Percentiles rank a stretch among this genome's conserved stretches.
Conservation (phyloP, 2,113 vertebrate genomes). For the Cyrtonyx montezumae region DNA sequence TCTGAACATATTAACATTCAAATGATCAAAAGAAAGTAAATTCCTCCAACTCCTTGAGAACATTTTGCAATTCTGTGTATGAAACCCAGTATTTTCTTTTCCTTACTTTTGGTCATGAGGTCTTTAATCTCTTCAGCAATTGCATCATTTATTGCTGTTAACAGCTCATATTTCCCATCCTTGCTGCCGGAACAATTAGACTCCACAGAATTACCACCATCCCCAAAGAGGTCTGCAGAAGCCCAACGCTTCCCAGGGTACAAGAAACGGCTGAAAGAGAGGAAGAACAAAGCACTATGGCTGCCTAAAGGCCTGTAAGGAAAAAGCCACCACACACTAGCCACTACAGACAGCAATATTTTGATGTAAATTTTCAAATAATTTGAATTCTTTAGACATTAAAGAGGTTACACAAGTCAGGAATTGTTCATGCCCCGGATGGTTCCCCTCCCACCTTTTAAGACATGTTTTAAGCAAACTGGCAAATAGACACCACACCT, state of each 20-base stretch:
- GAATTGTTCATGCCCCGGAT: neutral
- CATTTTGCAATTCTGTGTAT: neutral
- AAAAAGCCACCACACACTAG: neutral
- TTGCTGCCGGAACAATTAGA: slow-evolving; percentile 80
- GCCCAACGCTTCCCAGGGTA: slow-evolving; percentile 88
- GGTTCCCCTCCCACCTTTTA: neutral
- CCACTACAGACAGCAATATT: neutral
- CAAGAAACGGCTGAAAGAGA: slow-evolving; percentile 86
- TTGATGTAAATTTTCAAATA: neutral
- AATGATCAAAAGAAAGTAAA: neutral
- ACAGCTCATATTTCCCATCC: slow-evolving; percentile 94
- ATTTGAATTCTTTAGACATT: neutral
- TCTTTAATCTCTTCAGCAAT: slow-evolving; percentile 91
- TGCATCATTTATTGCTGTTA: slow-evolving; percentile 88
- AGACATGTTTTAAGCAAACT: neutral
- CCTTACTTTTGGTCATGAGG: slow-evolving; percentile 89
- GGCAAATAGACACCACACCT: neutral
- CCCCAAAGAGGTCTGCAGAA: slow-evolving; percentile 76
- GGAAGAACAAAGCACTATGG: neutral
- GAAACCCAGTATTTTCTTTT: neutral
- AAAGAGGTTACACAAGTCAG: neutral
- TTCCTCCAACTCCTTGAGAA: neutral
- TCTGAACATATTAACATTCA: neutral
- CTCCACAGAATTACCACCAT: slow-evolving; percentile 72
- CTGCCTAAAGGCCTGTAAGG: neutral